phyloP scores from a whole-genome alignment of 2,888 invertebrate genomes.

The Hypena proboscidalis region DNA sequence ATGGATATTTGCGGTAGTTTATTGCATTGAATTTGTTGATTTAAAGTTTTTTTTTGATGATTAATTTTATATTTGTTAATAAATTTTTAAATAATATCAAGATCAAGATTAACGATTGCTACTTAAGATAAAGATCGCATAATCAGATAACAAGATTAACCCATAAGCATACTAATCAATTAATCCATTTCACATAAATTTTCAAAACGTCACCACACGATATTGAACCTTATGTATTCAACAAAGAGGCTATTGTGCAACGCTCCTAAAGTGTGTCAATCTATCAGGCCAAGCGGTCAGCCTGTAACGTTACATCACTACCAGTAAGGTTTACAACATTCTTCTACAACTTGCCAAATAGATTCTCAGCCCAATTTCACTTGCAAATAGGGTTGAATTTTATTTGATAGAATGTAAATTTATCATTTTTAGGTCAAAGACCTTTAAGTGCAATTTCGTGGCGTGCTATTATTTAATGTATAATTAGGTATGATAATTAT shows the following conservation, averaged over 20 bases:
- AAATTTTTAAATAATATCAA: no score
- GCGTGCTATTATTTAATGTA: conserved; percentile 4
- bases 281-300: conserved; percentile 51
- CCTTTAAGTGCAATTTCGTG: conserved; percentile 25
- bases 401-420: neutral
- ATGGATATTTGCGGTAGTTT: no score
- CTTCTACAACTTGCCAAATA: conserved; percentile 21
- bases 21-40: no score
- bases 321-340: conserved; percentile 56
- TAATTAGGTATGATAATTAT: conserved; percentile 1
- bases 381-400: conserved; percentile 14
- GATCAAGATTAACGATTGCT: neutral
- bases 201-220: conserved; percentile 1
- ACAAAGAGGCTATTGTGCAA: conserved; percentile 44
- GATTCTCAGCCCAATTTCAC: conserved; percentile 20
- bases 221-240: conserved; percentile 18
- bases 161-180: neutral
- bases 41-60: neutral
- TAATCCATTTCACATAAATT: neutral
- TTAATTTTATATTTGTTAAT: neutral
- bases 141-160: neutral
- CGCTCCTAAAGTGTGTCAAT: conserved; percentile 59
- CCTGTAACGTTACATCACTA: conserved; percentile 38
- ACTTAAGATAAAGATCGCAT: neutral
- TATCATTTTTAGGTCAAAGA: conserved; percentile 47